Evolutionary conservation across 2,113 vertebrate genomes (phyloP), one percentile per base, ranked within the genome.

Genomic region (Lycocorax pyrrhopterus): DNA sequence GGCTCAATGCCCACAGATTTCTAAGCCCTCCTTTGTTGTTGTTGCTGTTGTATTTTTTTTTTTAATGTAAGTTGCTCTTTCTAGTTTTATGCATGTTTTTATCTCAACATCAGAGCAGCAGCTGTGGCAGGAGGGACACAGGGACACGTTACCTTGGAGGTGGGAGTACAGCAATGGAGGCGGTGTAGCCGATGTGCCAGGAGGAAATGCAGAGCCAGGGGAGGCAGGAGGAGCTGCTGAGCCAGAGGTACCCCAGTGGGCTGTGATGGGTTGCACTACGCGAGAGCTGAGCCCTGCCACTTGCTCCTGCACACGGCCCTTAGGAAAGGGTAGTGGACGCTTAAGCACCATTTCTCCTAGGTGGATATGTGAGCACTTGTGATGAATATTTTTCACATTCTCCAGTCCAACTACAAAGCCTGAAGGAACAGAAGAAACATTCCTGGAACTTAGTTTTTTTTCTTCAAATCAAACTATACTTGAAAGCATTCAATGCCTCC

Each of bases 111-210:
- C n/a, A 44, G 76, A 66, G 25, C 29, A 13, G 55, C 58, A 71
- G 58, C 39, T 55, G 53, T 63, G 56, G 15, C 52, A 72, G 92
- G 52, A 79, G 44, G 33, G 30, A 32, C 32, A 7, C 3, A 3
- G 18, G 12, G 51, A 32, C 0, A 0, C 13, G 23, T 32, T 51
- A 5, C 6, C 16, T 46, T 46, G 30, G 23, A 43, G 58, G 29
- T 72, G 27, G 23, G 33, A 76, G 23, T 8, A 12, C 56, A 72
- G 43, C 52, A 71, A 3, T n/a, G 39, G 56, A 82, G 32, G 14
- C 0, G 1, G 5, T 73, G 39, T 16, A 41, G 12, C 43, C 0
- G 0, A 4, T 19, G 19, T 72, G 20, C 56, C 3, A 1, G 47
- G 29, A 9, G 14, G 15, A 12, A 29, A 53, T 32, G 25, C 15